Evolutionary conservation across 2,113 vertebrate species (phyloP).

Genomic region (Paratilapia polleni): DNA sequence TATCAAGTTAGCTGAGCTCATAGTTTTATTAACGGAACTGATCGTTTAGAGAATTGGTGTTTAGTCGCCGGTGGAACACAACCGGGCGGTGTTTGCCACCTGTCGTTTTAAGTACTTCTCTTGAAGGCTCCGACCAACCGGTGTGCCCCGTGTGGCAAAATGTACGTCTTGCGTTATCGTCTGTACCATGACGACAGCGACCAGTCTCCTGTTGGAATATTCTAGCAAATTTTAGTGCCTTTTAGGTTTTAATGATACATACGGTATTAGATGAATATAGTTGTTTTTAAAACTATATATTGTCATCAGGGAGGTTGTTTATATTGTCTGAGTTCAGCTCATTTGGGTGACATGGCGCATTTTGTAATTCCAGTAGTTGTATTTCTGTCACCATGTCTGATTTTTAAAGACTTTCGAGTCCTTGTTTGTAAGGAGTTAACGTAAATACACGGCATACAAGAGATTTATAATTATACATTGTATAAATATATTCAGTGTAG

Average conservation of each 20-base stretch:
- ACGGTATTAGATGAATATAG: neutral
- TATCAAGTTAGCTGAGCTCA: constrained; percentile 25
- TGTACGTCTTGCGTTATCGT: neutral
- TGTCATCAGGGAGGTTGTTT: neutral
- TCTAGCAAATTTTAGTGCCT: constrained; percentile 59
- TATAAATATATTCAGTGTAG: neutral
- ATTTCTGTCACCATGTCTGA: neutral
- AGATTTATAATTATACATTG: neutral
- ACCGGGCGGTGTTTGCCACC: constrained; percentile 51
- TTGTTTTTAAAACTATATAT: neutral
- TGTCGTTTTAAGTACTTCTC: neutral
- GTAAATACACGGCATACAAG: neutral
- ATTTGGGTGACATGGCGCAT: neutral
- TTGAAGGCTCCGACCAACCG: constrained; percentile 42
- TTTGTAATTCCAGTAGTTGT: neutral
- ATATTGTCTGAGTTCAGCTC: neutral
- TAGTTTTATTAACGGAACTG: constrained; percentile 27
- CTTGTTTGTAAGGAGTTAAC: neutral
- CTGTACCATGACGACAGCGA: constrained; percentile 58
- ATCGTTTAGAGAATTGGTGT: neutral
- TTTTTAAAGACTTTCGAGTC: neutral
- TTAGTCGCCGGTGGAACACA: neutral
- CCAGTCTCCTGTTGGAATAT: constrained; percentile 68
- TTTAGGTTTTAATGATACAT: neutral
- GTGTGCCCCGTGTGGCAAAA: constrained; percentile 19